Percentiles rank a stretch among this genome's conserved stretches.
These are phyloP conservation scores for Emmelina monodactyla DNA, from an alignment of 2,888 invertebrate genomes.

Conservation along the genomic window DNA sequence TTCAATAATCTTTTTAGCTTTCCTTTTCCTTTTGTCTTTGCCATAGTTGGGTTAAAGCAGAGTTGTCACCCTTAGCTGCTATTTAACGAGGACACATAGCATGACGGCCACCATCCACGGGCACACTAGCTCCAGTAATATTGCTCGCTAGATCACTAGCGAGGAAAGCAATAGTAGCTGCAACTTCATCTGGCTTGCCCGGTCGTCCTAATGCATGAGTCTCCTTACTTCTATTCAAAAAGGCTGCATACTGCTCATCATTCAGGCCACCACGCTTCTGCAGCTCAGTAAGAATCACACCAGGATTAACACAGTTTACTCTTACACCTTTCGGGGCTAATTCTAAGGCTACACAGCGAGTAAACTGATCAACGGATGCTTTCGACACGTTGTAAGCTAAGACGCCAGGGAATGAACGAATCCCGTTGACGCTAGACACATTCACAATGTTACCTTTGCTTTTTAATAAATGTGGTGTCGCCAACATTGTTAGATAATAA, in stretches of 20 bases:
- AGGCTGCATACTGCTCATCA: conserved; percentile 81
- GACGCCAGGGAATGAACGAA: conserved; percentile 88
- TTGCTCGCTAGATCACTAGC: conserved; percentile 89
- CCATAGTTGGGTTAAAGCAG: too few species aligned
- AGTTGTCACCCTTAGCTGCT: too few species aligned
- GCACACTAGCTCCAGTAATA: conserved; percentile 87
- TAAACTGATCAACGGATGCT: conserved; percentile 93
- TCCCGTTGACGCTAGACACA: conserved; percentile 93
- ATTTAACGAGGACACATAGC: conserved; percentile 89
- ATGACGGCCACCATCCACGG: conserved; percentile 95
- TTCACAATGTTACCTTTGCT: conserved; percentile 93
- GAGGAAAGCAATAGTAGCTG: conserved; percentile 88
- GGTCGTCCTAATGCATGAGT: conserved; percentile 93
- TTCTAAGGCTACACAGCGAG: conserved; percentile 90
- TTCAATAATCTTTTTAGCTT: too few species aligned
- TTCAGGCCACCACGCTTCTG: conserved; percentile 88
- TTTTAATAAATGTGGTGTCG: conserved; percentile 84
- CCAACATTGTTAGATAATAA: conserved; percentile 84
- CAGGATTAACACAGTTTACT: conserved; percentile 93
- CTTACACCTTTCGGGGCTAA: conserved; percentile 82
- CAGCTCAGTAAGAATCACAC: conserved; percentile 88
- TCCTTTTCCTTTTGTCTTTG: too few species aligned
- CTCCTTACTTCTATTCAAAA: conserved; percentile 82
- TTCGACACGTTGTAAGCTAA: conserved; percentile 94
- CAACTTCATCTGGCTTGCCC: conserved; percentile 86